phyloP scores from a whole-genome alignment of 2,888 invertebrate species.

The Sisyra terminalis region DNA sequence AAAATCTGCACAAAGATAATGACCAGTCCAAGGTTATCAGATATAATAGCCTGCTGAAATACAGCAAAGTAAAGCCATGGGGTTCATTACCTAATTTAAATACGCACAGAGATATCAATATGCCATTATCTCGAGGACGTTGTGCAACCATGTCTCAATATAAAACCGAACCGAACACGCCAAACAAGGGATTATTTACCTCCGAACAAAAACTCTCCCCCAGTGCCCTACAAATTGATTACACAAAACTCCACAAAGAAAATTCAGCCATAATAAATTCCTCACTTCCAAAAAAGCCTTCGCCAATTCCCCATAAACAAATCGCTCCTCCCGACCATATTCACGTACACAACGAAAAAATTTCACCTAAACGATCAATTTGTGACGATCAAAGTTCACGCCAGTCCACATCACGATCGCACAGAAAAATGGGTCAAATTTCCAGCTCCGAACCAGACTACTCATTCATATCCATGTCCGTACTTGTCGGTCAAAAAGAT shows the following conservation, averaged over 20 bases:
- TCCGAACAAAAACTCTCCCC: slow-evolving; percentile 16
- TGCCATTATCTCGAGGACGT: slow-evolving; percentile 14
- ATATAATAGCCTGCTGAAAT: slow-evolving; percentile 16
- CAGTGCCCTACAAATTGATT: slow-evolving; percentile 22
- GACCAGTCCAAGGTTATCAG: slow-evolving; percentile 15
- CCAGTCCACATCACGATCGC: slow-evolving; percentile 5
- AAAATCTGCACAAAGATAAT: slow-evolving; percentile 1
- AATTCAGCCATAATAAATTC: background rate
- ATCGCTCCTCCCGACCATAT: background rate
- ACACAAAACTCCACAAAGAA: slow-evolving; percentile 13
- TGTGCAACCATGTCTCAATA: slow-evolving; percentile 19
- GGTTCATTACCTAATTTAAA: slow-evolving; percentile 26
- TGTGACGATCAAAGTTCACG: background rate
- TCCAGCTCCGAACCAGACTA: slow-evolving; percentile 21
- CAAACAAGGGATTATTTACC: slow-evolving; percentile 11
- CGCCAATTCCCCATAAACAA: background rate
- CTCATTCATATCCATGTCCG: slow-evolving; percentile 18
- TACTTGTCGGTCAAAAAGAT: slow-evolving; percentile 29
- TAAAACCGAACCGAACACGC: slow-evolving; percentile 23
- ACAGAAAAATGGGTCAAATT: slow-evolving; percentile 6
- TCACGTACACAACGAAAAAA: slow-evolving; percentile 1
- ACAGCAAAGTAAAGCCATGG: slow-evolving; percentile 25
- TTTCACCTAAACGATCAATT: background rate
- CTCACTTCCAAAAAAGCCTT: no score
- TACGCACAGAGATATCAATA: slow-evolving; percentile 14